Evolutionary conservation across 30 jellyfish, hydroid and myxozoan species (phyloP), one percentile per base, ranked within the genome.

Genomic region (Nemopilema nomurai): DNA sequence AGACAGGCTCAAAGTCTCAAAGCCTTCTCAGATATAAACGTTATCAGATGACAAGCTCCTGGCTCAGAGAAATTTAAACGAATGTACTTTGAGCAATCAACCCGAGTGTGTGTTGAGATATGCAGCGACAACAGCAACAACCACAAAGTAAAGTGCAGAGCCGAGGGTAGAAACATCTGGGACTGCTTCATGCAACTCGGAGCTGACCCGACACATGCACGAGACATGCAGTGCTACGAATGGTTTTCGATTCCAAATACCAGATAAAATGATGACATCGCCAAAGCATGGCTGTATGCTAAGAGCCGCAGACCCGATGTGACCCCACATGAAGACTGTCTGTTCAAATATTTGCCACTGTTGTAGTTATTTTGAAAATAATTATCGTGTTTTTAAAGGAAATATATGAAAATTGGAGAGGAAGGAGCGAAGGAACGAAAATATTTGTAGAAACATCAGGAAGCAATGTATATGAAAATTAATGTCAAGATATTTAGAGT

Each of bases 331-430:
- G 64, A 71, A 25, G 81, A 71, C 63, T 53, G 16, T 23, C 49
- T 71, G 20, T 71, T 71, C 62, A 71, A 71, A 71, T 71, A 71
- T 71, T 71, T 28, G 62, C 26, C 81, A 71, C 81, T 24, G 81
- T 71, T 23, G 65, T 7, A 9, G 28, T 20, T 71, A 22, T 71
- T 71, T 23, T 71, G 63, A 23, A 71, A 71, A 71, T 4, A 25
- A 25, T 23, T 20, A 25, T 71, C 81, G 26, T 71, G 49, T 71
- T 71, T 71, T 71, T 62, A 71, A 71, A 71, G 17, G 81, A 71
- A 71, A 71, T 28, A 71, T 31, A 53, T 31, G 29, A 71, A 24
- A 18, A 0, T 24, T 23, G 22, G 81, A 25, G 81, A 71, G 28
- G 29, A 53, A 71, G 4, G 18, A n/a, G 20, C 18, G 4, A 63